These are phyloP conservation scores for Limnephilus rhombicus DNA, from an alignment of 2,888 invertebrate genomes.

Conservation along the genomic window DNA sequence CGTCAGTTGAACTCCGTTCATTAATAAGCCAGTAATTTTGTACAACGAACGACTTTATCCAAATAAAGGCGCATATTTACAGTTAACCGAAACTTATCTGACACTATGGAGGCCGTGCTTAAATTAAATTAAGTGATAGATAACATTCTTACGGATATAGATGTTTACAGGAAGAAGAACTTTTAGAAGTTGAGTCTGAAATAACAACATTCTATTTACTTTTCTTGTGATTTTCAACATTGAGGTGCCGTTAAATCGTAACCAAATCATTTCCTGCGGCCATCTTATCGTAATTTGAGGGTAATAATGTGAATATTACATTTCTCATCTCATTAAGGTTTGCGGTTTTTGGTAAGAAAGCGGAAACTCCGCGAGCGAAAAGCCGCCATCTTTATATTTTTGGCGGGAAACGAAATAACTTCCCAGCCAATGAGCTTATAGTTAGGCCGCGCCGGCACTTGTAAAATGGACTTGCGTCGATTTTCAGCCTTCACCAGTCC, in stretches of 20 bases:
- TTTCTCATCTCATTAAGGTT: background rate
- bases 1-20: too few species aligned
- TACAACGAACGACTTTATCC: too few species aligned
- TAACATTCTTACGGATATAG: too few species aligned
- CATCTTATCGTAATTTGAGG: background rate
- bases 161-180: too few species aligned
- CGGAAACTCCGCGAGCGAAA: background rate
- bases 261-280: background rate
- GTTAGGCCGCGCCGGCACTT: background rate
- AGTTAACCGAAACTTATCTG: too few species aligned
- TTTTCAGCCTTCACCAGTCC: background rate
- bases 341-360: constrained; percentile 35
- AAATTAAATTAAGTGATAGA: too few species aligned
- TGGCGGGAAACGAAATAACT: constrained; percentile 3
- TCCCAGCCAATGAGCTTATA: background rate
- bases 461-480: background rate
- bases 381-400: constrained; percentile 43
- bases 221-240: background rate
- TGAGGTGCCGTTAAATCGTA: background rate
- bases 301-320: background rate
- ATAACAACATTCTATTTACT: too few species aligned
- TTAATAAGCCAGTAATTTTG: too few species aligned
- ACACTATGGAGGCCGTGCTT: too few species aligned
- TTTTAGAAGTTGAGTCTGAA: too few species aligned
- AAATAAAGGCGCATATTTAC: too few species aligned